These are phyloP conservation scores for Anticlea derivata DNA, from an alignment of 2,888 invertebrate genomes.

Conservation along the genomic window DNA sequence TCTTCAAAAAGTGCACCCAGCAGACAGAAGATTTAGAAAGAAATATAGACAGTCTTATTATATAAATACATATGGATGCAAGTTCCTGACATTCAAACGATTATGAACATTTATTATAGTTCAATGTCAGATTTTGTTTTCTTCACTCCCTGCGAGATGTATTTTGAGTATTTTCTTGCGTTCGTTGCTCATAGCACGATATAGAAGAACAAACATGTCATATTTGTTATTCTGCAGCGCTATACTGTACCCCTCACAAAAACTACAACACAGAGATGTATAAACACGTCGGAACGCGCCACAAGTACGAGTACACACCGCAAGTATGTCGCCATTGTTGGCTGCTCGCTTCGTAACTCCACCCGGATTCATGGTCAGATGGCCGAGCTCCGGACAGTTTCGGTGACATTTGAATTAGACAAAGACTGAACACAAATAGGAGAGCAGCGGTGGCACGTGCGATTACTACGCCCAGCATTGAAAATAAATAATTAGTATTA, in stretches of 20 bases:
- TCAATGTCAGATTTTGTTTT: too few relatives aligned
- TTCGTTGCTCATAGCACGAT: too few relatives aligned
- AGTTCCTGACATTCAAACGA: too few relatives aligned
- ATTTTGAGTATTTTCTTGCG: too few relatives aligned
- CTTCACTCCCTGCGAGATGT: too few relatives aligned
- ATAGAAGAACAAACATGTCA: too few relatives aligned
- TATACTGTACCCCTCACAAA: conserved; percentile 21
- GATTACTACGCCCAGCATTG: not conserved
- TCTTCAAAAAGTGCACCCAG: too few relatives aligned
- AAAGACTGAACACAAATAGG: conserved; percentile 8
- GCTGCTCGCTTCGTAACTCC: conserved; percentile 28
- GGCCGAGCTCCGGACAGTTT: conserved; percentile 21
- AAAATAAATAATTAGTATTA: too few relatives aligned
- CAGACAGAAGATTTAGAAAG: too few relatives aligned
- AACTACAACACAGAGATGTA: conserved; percentile 27
- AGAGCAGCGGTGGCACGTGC: not conserved
- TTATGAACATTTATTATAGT: too few relatives aligned
- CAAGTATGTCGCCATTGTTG: conserved; percentile 30
- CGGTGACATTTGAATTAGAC: conserved; percentile 28
- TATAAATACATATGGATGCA: too few relatives aligned
- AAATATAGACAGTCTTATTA: too few relatives aligned
- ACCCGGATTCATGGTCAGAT: conserved; percentile 28
- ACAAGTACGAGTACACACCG: conserved; percentile 22
- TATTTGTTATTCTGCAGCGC: conserved; percentile 9
- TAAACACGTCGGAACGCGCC: conserved; percentile 27